phyloP scores from a whole-genome alignment of 2,888 invertebrate genomes.

The Apoderus coryli region DNA sequence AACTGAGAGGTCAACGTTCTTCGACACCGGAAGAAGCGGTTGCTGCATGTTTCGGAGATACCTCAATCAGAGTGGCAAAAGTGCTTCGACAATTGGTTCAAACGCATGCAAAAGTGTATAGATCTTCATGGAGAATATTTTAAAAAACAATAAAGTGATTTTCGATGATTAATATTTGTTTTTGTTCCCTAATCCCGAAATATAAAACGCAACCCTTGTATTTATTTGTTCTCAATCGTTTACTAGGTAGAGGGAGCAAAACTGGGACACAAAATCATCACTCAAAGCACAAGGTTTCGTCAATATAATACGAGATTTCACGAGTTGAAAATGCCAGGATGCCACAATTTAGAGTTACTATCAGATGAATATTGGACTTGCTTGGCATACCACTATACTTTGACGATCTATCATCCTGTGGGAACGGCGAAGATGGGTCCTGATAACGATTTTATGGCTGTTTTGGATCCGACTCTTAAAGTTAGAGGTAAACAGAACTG shows the following conservation, averaged over 20 bases:
- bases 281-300: slow-evolving; percentile 43
- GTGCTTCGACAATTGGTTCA: too few species aligned
- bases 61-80: too few species aligned
- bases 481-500: slow-evolving; percentile 53
- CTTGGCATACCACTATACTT: slow-evolving; percentile 54
- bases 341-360: slow-evolving; percentile 42
- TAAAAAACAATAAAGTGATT: too few species aligned
- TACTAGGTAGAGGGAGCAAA: slow-evolving; percentile 58
- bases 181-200: too few species aligned
- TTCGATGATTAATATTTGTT: too few species aligned
- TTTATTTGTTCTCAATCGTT: too few species aligned
- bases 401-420: slow-evolving; percentile 70
- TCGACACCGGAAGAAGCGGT: too few species aligned
- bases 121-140: too few species aligned
- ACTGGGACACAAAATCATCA: slow-evolving; percentile 43
- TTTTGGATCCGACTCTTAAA: slow-evolving; percentile 51
- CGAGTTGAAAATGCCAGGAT: slow-evolving; percentile 49
- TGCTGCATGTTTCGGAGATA: too few species aligned
- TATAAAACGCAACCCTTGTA: too few species aligned
- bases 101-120: too few species aligned
- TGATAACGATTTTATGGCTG: slow-evolving; percentile 40
- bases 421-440: slow-evolving; percentile 76
- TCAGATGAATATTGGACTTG: slow-evolving; percentile 69
- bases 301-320: slow-evolving; percentile 49
- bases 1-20: too few species aligned